Evolutionary conservation across 2,888 invertebrate species (phyloP).

Genomic region (Polydesmus complanatus): DNA sequence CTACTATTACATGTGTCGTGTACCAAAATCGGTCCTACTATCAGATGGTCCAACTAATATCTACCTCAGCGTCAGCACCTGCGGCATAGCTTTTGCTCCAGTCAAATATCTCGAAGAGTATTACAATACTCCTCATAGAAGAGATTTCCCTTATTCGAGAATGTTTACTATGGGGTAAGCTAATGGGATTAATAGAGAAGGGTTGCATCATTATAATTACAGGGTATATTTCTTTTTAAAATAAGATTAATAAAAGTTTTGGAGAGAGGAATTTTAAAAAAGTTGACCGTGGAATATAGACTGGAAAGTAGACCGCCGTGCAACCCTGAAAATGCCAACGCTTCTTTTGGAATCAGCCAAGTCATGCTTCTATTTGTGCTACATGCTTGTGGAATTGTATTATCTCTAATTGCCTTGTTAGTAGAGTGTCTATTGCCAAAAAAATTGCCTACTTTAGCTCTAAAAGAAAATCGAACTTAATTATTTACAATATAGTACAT

Average conservation of each 20-base stretch:
- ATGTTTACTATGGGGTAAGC: constrained; percentile 8
- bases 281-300: constrained; percentile 2
- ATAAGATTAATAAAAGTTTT: constrained; percentile 6
- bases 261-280: constrained; percentile 12
- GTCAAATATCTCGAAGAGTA: constrained; percentile 10
- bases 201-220: too few species aligned
- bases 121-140: constrained; percentile 11
- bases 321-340: background rate
- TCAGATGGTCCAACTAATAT: constrained; percentile 7
- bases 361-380: constrained; percentile 7
- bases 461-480: too few species aligned
- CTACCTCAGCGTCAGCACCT: constrained; percentile 7
- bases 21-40: background rate
- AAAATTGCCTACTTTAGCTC: too few species aligned
- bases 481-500: too few species aligned
- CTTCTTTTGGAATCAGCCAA: constrained; percentile 9
- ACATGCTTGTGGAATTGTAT: background rate
- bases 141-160: constrained; percentile 13
- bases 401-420: background rate
- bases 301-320: constrained; percentile 8
- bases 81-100: constrained; percentile 9
- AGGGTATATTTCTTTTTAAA: too few species aligned
- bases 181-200: too few species aligned
- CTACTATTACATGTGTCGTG: background rate
- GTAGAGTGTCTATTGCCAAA: background rate